These are phyloP conservation scores for Pseudobourletiella spinata DNA, from an alignment of 1,140 invertebrate species.

Conservation along the genomic window DNA sequence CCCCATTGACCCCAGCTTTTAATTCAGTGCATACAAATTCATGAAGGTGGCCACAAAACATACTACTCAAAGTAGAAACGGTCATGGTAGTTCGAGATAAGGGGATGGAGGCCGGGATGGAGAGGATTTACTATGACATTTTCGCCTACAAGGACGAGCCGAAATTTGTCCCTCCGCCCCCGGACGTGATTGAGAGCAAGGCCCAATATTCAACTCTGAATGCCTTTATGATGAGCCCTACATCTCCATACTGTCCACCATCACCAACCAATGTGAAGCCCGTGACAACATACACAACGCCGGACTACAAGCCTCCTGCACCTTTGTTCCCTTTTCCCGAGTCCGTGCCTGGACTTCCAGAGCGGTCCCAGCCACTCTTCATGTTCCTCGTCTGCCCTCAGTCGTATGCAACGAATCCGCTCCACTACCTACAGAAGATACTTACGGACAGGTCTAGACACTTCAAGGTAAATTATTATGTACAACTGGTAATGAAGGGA, in stretches of 20 bases:
- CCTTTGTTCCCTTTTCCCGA: constrained; percentile 25
- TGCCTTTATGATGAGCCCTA: background rate
- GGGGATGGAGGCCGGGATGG: constrained; percentile 21
- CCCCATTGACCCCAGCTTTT: background rate
- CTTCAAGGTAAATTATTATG: constrained; percentile 14
- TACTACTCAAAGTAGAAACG: constrained; percentile 21
- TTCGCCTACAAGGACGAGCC: constrained; percentile 17
- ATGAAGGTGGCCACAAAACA: constrained; percentile 23
- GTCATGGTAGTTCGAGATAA: constrained; percentile 16
- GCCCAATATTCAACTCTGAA: background rate
- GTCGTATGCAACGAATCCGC: constrained; percentile 7
- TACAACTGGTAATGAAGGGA: too few relatives aligned
- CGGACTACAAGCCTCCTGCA: constrained; percentile 9
- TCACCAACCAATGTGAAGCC: background rate
- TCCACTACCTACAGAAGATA: constrained; percentile 17
- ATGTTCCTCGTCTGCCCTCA: constrained; percentile 20
- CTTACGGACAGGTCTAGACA: constrained; percentile 14
- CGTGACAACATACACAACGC: constrained; percentile 14
- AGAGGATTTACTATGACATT: constrained; percentile 10
- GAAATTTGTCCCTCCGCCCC: constrained; percentile 9
- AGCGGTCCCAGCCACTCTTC: constrained; percentile 18
- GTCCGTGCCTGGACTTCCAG: constrained; percentile 22
- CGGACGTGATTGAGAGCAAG: background rate
- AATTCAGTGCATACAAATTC: background rate
- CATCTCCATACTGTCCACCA: background rate